Conservation (phyloP, 2,113 vertebrate species). For the Alethe castanea region DNA sequence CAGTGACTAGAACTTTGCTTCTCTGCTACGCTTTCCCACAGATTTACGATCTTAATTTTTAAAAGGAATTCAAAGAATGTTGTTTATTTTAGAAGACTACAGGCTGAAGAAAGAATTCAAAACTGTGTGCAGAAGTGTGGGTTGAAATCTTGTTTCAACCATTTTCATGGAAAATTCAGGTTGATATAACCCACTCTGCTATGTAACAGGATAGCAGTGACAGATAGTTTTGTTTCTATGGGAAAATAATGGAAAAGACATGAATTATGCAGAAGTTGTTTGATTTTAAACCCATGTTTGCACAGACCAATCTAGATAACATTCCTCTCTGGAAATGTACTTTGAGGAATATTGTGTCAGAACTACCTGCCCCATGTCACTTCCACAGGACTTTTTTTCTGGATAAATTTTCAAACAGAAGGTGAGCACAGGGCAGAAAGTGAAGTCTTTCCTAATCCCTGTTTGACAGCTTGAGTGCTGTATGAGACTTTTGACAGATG, state of each 20-base stretch:
- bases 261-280: not conserved
- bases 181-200: not conserved
- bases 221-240: too few species aligned
- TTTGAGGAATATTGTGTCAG: not conserved
- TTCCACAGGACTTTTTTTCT: not conserved
- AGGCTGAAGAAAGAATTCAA: slow-evolving; percentile 13
- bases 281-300: not conserved
- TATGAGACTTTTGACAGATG: not conserved
- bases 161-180: not conserved
- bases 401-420: not conserved
- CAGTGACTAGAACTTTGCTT: slow-evolving; percentile 1
- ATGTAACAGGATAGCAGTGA: not conserved
- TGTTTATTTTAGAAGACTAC: slow-evolving; percentile 26
- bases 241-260: not conserved
- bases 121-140: not conserved
- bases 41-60: not conserved
- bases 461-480: not conserved
- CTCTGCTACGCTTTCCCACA: slow-evolving; percentile 48
- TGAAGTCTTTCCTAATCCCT: not conserved
- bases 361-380: not conserved
- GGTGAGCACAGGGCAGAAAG: not conserved
- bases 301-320: not conserved
- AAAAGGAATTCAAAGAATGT: slow-evolving; percentile 25
- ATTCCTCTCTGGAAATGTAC: not conserved
- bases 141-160: not conserved